Base-by-base conservation (phyloP, 2,888 invertebrate genomes). In the Drosophila prolongata region DNA sequence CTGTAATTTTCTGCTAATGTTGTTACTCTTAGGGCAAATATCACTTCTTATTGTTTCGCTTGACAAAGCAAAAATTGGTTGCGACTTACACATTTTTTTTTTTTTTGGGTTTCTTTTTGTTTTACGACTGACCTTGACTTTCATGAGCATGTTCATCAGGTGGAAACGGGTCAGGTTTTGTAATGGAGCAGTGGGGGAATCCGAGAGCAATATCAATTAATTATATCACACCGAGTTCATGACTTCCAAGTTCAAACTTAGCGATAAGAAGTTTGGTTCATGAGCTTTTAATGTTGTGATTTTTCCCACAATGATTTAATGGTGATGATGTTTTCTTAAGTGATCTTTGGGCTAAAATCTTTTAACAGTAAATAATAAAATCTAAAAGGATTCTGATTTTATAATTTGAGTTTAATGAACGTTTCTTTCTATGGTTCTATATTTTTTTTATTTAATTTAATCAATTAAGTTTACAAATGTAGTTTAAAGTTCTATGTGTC, bases 121-220 rank as follows among this genome's bases (percentile, higher is more conserved):
- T 35, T 49, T 49, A 50, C 19, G 38, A 40, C 56, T 58, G 71
- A 76, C 86, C 86, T 85, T 81, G 81, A 81, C 86, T 82, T 78
- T 80, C 77, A 64, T 71, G 56, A 47, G 47, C 71, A 71, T 64
- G 71, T 35, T 64, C 71, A 65, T 38, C 43, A 10, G 71, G 34
- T 58, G 49, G 65, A 72, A 72, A 65, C 53, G 65, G 65, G 65
- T 49, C 72, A 30, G 56, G 49, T 50, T 53, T 59, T 68, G 68
- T 68, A 68, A 68, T 60, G 52, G 24, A 40, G 38, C 38, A 16
- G 38, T 42, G 43, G 35, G 62, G 38, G 58, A 58, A 58, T 30
- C 38, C 44, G 54, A 56, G 47, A 60, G 40, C 34, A 42, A 49
- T 49, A 49, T 61, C 60, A 60, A 62, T 60, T 62, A 59, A 47